phyloP scores from a whole-genome alignment of 1,140 invertebrate species.

The Oreohelix idahoensis region DNA sequence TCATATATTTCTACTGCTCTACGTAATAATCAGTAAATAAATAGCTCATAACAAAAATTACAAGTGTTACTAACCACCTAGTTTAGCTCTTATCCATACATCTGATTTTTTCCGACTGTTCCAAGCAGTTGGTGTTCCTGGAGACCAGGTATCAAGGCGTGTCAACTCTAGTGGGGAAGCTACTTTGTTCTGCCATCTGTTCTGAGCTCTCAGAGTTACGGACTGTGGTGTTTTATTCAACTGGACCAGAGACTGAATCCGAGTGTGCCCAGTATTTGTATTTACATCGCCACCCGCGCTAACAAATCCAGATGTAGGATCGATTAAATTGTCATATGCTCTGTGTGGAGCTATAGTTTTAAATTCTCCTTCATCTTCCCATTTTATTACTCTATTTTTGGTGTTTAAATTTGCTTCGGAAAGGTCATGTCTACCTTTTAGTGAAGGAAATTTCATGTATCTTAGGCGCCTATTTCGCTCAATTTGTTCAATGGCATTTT shows the following conservation, averaged over 20 bases:
- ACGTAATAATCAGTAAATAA: too few species aligned
- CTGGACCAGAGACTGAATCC: slow-evolving; percentile 64
- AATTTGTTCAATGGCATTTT: slow-evolving; percentile 59
- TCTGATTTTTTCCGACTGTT: slow-evolving; percentile 68
- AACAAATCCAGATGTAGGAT: slow-evolving; percentile 70
- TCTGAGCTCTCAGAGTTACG: slow-evolving; percentile 48
- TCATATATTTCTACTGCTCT: too few species aligned
- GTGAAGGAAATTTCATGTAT: slow-evolving; percentile 69
- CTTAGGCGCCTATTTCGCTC: slow-evolving; percentile 62
- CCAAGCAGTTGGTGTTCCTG: slow-evolving; percentile 64
- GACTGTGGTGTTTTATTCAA: slow-evolving; percentile 65
- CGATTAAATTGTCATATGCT: slow-evolving; percentile 67
- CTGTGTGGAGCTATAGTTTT: slow-evolving; percentile 62
- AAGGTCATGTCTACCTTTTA: slow-evolving; percentile 60
- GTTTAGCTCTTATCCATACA: slow-evolving; percentile 61
- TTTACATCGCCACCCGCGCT: slow-evolving; percentile 69
- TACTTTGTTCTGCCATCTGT: slow-evolving; percentile 55
- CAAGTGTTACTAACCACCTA: slow-evolving; percentile 60
- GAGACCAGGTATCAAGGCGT: slow-evolving; percentile 59
- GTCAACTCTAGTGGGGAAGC: slow-evolving; percentile 62
- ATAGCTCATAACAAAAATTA: too few species aligned
- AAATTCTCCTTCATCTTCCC: slow-evolving; percentile 68
- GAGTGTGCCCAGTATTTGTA: slow-evolving; percentile 63
- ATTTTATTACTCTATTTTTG: slow-evolving; percentile 50
- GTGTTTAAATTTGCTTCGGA: slow-evolving; percentile 58